Percentiles rank a stretch among this genome's conserved stretches.
These are phyloP conservation scores for Morelia viridis DNA, from an alignment of 2,797 vertebrate species.

Conservation along the genomic window DNA sequence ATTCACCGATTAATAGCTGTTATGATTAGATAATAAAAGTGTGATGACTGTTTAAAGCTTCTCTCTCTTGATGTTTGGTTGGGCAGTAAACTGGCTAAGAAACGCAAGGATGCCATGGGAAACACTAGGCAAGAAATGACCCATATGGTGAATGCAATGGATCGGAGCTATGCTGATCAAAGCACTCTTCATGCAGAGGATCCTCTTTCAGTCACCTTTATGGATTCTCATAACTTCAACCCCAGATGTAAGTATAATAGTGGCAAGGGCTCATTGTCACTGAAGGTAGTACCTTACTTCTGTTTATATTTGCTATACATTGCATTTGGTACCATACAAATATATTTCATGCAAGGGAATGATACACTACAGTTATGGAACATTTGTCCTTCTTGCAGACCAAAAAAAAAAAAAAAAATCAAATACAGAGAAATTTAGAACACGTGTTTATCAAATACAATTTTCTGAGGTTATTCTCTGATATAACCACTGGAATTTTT, in stretches of 20 bases:
- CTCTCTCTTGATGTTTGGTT: slow-evolving; percentile 62
- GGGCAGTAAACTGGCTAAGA: slow-evolving; percentile 97
- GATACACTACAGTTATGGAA: neutral
- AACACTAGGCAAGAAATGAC: slow-evolving; percentile 98
- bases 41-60: slow-evolving; percentile 20
- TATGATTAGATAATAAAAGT: slow-evolving; percentile 50
- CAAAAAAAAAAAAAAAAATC: neutral
- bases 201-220: slow-evolving; percentile 94
- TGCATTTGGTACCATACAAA: neutral
- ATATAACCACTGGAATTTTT: neutral
- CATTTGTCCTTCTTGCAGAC: neutral
- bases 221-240: slow-evolving; percentile 97
- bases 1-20: neutral
- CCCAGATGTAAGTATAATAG: slow-evolving; percentile 89
- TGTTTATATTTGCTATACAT: neutral
- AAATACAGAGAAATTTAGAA: neutral
- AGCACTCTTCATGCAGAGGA: slow-evolving; percentile 96
- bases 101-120: slow-evolving; percentile 95
- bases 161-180: slow-evolving; percentile 96
- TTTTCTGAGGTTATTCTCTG: neutral
- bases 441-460: neutral
- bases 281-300: neutral
- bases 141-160: slow-evolving; percentile 99
- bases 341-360: neutral
- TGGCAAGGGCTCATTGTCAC: neutral